Conservation (phyloP, 2,888 invertebrate species). For the Cheilosia vernalis region DNA sequence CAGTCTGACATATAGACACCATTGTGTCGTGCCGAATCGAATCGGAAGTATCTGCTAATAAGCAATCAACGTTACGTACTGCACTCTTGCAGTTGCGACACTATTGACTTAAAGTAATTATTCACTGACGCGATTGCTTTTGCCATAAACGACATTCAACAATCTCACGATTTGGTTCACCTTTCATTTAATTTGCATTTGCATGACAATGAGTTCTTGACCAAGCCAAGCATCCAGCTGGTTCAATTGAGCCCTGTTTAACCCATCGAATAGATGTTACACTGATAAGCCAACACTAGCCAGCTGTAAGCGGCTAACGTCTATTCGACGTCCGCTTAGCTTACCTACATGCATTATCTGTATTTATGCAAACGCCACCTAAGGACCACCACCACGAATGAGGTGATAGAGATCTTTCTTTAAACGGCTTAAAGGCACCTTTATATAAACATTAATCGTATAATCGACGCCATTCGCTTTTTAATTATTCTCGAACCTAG, state of each 20-base stretch:
- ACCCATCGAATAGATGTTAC: conserved; percentile 56
- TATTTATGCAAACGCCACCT: conserved; percentile 5
- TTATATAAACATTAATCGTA: conserved; percentile 20
- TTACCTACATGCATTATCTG: neutral
- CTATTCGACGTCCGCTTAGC: conserved; percentile 19
- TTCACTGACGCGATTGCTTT: conserved; percentile 51
- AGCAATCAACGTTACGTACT: conserved; percentile 16
- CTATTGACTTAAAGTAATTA: conserved; percentile 57
- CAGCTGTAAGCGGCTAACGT: conserved; percentile 29
- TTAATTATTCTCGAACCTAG: conserved; percentile 20
- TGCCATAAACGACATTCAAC: conserved; percentile 67
- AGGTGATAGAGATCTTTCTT: conserved; percentile 43
- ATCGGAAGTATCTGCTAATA: conserved; percentile 58
- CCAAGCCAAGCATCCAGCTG: conserved; percentile 45
- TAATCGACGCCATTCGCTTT: conserved; percentile 18
- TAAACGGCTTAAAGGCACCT: conserved; percentile 13
- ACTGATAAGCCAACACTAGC: conserved; percentile 51
- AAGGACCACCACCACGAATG: conserved; percentile 28
- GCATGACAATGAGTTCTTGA: conserved; percentile 68
- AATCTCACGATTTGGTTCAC: conserved; percentile 72
- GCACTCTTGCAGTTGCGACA: conserved; percentile 20
- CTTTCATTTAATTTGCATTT: conserved; percentile 74
- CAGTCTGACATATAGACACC: conserved; percentile 31
- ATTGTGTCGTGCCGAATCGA: conserved; percentile 57
- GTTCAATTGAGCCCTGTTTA: conserved; percentile 59